Percentiles rank a stretch among this genome's conserved stretches.
phyloP scores from a whole-genome alignment of 2,888 invertebrate species.

The Agrochola macilenta region DNA sequence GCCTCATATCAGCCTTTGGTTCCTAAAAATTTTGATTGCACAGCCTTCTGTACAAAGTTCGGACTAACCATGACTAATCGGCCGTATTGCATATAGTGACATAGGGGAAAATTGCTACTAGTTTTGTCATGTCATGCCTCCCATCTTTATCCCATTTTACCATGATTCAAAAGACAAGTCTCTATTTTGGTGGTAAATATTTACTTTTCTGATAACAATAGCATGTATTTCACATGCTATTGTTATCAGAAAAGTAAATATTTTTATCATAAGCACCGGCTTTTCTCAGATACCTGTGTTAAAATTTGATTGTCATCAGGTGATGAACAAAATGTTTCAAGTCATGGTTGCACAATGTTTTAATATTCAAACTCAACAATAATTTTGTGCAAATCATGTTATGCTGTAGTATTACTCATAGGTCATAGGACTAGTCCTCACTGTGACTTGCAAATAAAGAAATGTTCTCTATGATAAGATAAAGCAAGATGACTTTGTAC shows the following conservation, averaged over 20 bases:
- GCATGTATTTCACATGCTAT: too few species aligned
- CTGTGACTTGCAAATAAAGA: slow-evolving; percentile 30
- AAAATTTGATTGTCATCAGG: slow-evolving; percentile 14
- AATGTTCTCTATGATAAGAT: background rate
- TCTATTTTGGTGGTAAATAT: background rate
- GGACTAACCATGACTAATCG: background rate
- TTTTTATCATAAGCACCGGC: background rate
- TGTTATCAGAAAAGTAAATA: background rate
- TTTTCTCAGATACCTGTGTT: slow-evolving; percentile 20
- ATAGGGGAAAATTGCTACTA: background rate
- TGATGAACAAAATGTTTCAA: slow-evolving; percentile 13
- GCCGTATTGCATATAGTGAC: too few species aligned
- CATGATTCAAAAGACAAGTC: too few species aligned
- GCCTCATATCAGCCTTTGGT: background rate
- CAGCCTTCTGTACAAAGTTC: background rate
- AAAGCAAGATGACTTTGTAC: slow-evolving; percentile 2
- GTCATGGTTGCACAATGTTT: slow-evolving; percentile 46
- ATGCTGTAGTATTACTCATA: slow-evolving; percentile 22
- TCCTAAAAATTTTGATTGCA: background rate
- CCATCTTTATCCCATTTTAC: background rate
- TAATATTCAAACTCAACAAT: slow-evolving; percentile 17
- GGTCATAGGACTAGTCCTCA: slow-evolving; percentile 3
- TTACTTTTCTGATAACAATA: too few species aligned
- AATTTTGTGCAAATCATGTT: slow-evolving; percentile 30
- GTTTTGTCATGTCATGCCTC: background rate